These are phyloP conservation scores for Gonocerus acuteangulatus DNA, from an alignment of 2,888 invertebrate species.

Conservation along the genomic window DNA sequence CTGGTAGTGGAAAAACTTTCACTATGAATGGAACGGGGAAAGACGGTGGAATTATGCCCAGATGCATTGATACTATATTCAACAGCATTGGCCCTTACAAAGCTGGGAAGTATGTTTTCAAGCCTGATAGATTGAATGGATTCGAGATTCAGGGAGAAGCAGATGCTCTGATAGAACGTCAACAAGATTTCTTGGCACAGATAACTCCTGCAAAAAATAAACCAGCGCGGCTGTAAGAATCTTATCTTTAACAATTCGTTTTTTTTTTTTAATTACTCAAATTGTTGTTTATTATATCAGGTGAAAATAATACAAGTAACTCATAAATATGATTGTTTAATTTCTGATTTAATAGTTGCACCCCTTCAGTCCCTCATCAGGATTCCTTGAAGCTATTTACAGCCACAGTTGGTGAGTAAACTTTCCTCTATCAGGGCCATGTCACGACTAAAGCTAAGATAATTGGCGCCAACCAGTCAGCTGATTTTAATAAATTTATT, in stretches of 20 bases:
- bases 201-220: constrained; percentile 16
- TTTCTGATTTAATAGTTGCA: too few species aligned
- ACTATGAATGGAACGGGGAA: constrained; percentile 67
- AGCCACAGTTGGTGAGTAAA: too few species aligned
- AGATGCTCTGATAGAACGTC: constrained; percentile 72
- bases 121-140: constrained; percentile 87
- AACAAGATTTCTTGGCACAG: constrained; percentile 17
- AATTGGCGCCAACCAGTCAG: too few species aligned
- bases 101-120: constrained; percentile 83
- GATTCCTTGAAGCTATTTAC: too few species aligned
- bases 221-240: constrained; percentile 8
- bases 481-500: too few species aligned
- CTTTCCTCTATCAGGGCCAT: too few species aligned
- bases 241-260: background rate
- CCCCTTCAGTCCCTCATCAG: too few species aligned
- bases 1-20: constrained; percentile 88
- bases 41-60: constrained; percentile 67
- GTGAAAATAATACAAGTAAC: too few species aligned
- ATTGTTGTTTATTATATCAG: too few species aligned
- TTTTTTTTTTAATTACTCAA: background rate
- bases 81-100: constrained; percentile 63
- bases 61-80: constrained; percentile 85
- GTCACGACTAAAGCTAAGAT: too few species aligned
- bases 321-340: too few species aligned
- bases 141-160: constrained; percentile 82